Percentiles rank a stretch among this genome's conserved stretches.
These are phyloP conservation scores for Dendrophyllia cribrosa DNA, from an alignment of 64 coral and sea anemone genomes.

Conservation along the genomic window DNA sequence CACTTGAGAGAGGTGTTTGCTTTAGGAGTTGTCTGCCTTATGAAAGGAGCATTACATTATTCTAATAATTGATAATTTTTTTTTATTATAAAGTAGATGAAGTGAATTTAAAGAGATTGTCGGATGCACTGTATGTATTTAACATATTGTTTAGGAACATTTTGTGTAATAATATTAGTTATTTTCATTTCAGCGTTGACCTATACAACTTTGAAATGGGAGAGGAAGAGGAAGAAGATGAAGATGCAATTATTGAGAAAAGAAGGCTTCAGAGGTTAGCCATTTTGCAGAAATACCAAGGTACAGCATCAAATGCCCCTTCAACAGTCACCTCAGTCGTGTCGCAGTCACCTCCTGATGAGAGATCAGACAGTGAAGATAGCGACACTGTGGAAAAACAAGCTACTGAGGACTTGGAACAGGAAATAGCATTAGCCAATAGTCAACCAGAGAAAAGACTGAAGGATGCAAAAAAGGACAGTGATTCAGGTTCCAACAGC, in stretches of 20 bases:
- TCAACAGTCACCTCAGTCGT: conserved; percentile 70
- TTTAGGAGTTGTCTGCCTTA: too few species aligned
- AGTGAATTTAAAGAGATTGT: too few species aligned
- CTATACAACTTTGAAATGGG: conserved; percentile 95
- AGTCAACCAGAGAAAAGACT: conserved; percentile 28
- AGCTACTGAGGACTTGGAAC: conserved; percentile 67
- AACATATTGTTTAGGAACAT: too few species aligned
- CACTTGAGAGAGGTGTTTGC: too few species aligned
- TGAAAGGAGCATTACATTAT: too few species aligned
- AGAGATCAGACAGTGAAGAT: conserved; percentile 82
- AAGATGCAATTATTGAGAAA: conserved; percentile 93
- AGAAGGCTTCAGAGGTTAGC: conserved; percentile 86
- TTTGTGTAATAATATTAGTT: not conserved
- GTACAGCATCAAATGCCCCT: conserved; percentile 54
- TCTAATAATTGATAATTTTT: too few species aligned
- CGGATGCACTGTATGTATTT: too few species aligned
- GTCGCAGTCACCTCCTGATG: conserved; percentile 62
- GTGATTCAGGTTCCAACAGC: not conserved
- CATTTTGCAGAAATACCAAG: conserved; percentile 92
- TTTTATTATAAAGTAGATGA: too few species aligned
- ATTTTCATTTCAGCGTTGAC: conserved; percentile 79
- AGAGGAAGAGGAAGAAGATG: conserved; percentile 92
- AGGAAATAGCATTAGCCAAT: conserved; percentile 36
- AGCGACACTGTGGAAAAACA: conserved; percentile 78
- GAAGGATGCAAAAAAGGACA: conserved; percentile 28